phyloP scores from a whole-genome alignment of 2,113 vertebrate genomes.

The Pristiophorus japonicus region DNA sequence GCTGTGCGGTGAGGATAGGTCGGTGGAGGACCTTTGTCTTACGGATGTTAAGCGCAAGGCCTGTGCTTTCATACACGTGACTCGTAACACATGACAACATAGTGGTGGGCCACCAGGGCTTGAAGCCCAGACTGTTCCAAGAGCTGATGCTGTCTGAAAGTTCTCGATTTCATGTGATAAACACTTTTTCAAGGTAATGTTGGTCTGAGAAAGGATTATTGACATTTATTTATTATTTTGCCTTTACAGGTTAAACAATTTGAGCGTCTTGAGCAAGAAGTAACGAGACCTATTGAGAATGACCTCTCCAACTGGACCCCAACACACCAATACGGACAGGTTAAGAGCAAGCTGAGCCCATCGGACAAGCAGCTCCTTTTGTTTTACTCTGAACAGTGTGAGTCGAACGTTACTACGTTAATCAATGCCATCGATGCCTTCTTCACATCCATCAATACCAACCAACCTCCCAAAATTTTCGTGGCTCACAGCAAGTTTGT shows the following conservation, averaged over 20 bases:
- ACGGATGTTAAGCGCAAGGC: too few relatives aligned
- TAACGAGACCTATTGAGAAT: slow-evolving; percentile 79
- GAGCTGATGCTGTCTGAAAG: not conserved
- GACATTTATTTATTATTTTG: not conserved
- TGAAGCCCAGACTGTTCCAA: not conserved
- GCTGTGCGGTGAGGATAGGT: too few relatives aligned
- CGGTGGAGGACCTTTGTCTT: too few relatives aligned
- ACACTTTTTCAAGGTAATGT: not conserved
- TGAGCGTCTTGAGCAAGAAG: slow-evolving; percentile 89
- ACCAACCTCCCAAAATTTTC: slow-evolving; percentile 93
- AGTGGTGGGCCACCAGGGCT: not conserved
- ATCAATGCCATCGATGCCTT: slow-evolving; percentile 89
- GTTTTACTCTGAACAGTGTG: slow-evolving; percentile 93
- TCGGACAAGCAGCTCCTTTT: slow-evolving; percentile 87
- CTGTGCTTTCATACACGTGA: too few relatives aligned
- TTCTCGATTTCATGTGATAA: not conserved
- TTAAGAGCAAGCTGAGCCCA: slow-evolving; percentile 56
- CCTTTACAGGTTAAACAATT: slow-evolving; percentile 82
- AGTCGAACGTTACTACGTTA: slow-evolving; percentile 83
- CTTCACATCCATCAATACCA: slow-evolving; percentile 76
- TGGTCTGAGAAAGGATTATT: not conserved
- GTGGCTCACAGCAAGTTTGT: slow-evolving; percentile 97
- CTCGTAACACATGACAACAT: not conserved
- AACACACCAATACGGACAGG: slow-evolving; percentile 57
- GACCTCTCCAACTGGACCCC: slow-evolving; percentile 88